These are phyloP conservation scores for Arothron firmamentum DNA, from an alignment of 2,113 vertebrate genomes.

Conservation along the genomic window DNA sequence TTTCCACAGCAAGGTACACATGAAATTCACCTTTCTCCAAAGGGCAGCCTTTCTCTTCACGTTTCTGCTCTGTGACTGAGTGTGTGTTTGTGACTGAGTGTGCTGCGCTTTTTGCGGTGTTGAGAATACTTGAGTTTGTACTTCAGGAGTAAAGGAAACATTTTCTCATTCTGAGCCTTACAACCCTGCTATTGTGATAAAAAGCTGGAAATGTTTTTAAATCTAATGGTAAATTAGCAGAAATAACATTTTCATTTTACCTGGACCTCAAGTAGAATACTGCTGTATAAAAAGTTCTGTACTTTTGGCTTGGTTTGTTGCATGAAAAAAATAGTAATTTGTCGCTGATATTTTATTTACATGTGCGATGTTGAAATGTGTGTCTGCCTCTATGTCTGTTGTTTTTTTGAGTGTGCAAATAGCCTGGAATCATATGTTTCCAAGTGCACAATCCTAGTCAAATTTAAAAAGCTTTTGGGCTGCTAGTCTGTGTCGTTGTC, in stretches of 20 bases:
- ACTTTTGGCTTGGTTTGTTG: too few relatives aligned
- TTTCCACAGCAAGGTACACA: not conserved
- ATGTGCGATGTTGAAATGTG: constrained; percentile 20
- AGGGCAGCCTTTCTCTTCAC: not conserved
- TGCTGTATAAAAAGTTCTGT: too few relatives aligned
- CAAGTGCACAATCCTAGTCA: too few relatives aligned
- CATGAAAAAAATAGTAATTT: too few relatives aligned
- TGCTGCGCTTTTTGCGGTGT: not conserved
- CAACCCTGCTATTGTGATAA: constrained; percentile 15
- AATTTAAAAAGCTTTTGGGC: too few relatives aligned
- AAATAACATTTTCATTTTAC: too few relatives aligned
- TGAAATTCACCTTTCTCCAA: not conserved
- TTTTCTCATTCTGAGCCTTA: constrained; percentile 5
- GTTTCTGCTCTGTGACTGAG: constrained; percentile 4
- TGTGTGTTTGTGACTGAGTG: not conserved
- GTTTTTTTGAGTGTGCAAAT: constrained; percentile 8
- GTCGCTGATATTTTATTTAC: constrained; percentile 8
- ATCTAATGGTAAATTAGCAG: too few relatives aligned
- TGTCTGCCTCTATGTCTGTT: constrained; percentile 5
- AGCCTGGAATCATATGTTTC: too few relatives aligned
- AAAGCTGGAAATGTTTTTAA: too few relatives aligned
- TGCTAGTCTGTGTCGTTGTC: too few relatives aligned
- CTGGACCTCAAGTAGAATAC: too few relatives aligned
- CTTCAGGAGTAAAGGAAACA: constrained; percentile 1
- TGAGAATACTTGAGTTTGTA: constrained; percentile 12